Percentiles rank a stretch among this genome's conserved stretches.
Conservation (phyloP, 2,113 vertebrate genomes). For the Cettia cetti region DNA sequence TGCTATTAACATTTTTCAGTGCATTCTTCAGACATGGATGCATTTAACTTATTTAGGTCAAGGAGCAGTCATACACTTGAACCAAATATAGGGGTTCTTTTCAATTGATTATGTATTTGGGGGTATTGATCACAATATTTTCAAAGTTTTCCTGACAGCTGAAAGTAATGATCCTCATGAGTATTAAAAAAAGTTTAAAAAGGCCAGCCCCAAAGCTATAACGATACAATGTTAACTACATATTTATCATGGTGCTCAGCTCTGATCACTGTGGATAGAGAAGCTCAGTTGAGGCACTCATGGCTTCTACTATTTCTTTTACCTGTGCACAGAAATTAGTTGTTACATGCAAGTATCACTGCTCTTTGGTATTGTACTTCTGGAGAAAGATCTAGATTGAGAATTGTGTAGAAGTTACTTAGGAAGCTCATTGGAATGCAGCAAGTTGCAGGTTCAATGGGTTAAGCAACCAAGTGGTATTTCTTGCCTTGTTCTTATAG, state of each 20-base stretch:
- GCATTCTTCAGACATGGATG: neutral
- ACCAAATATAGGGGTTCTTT: neutral
- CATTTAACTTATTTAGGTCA: neutral
- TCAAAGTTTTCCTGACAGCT: neutral
- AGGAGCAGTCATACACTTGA: neutral
- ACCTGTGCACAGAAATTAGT: neutral
- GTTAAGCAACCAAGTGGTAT: neutral
- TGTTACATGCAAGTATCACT: neutral
- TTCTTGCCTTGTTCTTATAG: neutral
- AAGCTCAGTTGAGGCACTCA: neutral
- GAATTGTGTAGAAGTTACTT: neutral
- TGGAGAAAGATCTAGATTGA: neutral
- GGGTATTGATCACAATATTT: neutral
- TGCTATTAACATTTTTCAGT: neutral
- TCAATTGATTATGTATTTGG: neutral
- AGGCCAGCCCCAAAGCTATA: fast-evolving
- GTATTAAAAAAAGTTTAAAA: neutral
- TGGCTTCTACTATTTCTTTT: neutral
- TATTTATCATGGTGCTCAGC: fast-evolving
- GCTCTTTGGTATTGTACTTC: neutral
- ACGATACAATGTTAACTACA: fast-evolving
- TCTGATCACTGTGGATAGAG: neutral
- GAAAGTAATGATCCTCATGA: neutral
- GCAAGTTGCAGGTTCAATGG: neutral
- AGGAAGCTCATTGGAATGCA: neutral